Conservation (phyloP, 37 sponge, comb jelly and placozoan species). For the Amphimedon queenslandica region DNA sequence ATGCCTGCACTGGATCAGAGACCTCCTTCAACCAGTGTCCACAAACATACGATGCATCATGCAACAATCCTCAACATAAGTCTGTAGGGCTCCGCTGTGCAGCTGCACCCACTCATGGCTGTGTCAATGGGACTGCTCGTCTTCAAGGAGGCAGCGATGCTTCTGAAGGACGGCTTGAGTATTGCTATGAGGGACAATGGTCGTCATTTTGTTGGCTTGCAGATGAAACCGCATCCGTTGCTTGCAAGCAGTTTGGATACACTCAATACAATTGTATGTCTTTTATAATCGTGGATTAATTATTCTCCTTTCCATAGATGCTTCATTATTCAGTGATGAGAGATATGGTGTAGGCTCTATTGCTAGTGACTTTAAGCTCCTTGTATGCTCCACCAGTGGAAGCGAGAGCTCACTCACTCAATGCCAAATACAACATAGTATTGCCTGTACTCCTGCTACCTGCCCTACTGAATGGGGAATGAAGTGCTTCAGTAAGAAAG, state of each 20-base stretch:
- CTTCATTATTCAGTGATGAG: background rate
- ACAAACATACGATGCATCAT: background rate
- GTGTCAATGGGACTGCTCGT: background rate
- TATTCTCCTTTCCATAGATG: background rate
- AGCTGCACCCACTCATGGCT: background rate
- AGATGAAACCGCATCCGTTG: background rate
- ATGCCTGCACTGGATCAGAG: background rate
- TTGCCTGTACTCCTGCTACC: background rate
- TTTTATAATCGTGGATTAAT: background rate
- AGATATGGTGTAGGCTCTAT: background rate
- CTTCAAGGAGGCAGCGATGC: background rate
- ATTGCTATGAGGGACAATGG: constrained; percentile 1
- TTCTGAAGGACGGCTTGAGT: constrained; percentile 1
- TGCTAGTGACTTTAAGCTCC: background rate
- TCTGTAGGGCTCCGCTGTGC: background rate
- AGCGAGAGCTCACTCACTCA: background rate
- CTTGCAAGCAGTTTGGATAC: background rate
- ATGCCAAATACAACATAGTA: background rate
- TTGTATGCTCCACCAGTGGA: background rate
- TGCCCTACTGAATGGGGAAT: background rate
- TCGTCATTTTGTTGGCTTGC: background rate
- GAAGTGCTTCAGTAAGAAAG: background rate
- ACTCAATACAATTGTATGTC: background rate
- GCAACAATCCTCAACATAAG: background rate
- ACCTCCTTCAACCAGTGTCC: background rate